Conservation (phyloP, 2,113 vertebrate genomes). For the Rhea pennata region DNA sequence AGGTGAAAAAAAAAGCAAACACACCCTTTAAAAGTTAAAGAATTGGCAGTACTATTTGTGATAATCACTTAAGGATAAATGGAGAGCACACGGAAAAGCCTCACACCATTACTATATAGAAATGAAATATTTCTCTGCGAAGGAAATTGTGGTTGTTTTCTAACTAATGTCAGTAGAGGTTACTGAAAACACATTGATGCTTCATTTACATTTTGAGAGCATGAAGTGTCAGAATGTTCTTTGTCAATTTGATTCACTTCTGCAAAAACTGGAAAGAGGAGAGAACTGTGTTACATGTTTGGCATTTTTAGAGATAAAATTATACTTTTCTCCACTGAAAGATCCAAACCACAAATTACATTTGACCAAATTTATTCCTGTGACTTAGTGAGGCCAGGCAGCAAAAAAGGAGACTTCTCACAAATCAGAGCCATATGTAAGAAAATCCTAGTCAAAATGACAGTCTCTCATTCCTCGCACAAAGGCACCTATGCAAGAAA, state of each 20-base stretch:
- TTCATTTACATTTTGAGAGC: constrained; percentile 6
- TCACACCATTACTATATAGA: background rate
- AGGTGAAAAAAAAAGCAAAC: background rate
- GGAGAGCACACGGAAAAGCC: background rate
- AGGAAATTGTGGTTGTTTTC: background rate
- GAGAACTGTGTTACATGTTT: background rate
- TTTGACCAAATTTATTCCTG: background rate
- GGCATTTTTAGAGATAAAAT: background rate
- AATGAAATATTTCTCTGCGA: background rate
- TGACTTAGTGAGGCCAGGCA: background rate
- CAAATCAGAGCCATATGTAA: background rate
- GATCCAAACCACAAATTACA: constrained; percentile 1
- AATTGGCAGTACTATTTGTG: background rate
- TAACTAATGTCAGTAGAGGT: background rate
- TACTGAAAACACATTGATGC: background rate
- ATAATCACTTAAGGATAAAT: background rate
- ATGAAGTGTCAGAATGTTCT: background rate
- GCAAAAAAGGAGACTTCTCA: background rate
- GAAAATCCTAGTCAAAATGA: background rate
- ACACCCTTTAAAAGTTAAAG: background rate
- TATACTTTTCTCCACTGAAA: background rate
- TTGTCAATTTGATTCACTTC: background rate
- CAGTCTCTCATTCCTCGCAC: background rate
- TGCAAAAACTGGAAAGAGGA: background rate
- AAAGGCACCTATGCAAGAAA: background rate